Conservation (phyloP, 1,140 invertebrate species). For the Drosophila busckii region DNA sequence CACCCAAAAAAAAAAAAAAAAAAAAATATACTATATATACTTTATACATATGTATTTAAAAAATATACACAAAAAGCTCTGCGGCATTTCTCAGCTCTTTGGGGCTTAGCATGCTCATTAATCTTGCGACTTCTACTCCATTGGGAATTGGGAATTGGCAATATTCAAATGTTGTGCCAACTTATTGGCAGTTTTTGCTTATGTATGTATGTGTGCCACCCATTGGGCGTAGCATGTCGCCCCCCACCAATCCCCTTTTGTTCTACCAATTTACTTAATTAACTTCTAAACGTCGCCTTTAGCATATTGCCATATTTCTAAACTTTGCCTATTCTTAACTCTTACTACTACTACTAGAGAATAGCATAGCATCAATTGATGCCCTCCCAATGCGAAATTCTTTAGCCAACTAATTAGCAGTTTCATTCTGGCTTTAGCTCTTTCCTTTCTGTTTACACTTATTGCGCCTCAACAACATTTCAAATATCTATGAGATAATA, state of each 20-base stretch:
- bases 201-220: constrained; percentile 11
- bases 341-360: no score
- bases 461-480: no score
- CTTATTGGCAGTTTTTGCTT: constrained; percentile 29
- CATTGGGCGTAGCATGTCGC: constrained; percentile 1
- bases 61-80: no score
- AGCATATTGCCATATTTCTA: constrained; percentile 40
- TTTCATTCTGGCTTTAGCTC: constrained; percentile 40
- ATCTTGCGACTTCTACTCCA: constrained; percentile 50
- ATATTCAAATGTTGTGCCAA: constrained; percentile 45
- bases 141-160: constrained; percentile 9
- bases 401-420: constrained; percentile 54
- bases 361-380: no score
- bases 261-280: constrained; percentile 68
- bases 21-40: no score
- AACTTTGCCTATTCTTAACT: constrained; percentile 24
- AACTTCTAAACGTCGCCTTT: constrained; percentile 72
- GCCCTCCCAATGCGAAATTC: constrained; percentile 47
- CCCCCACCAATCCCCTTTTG: constrained; percentile 18
- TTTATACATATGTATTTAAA: no score
- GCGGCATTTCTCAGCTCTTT: constrained; percentile 24
- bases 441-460: constrained; percentile 10
- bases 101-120: constrained; percentile 49
- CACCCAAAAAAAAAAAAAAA: no score
- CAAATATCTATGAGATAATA: no score